Percentiles rank a stretch among this genome's conserved stretches.
phyloP scores from a whole-genome alignment of 35 echinoderm and acorn worm genomes.

The Patiria miniata region DNA sequence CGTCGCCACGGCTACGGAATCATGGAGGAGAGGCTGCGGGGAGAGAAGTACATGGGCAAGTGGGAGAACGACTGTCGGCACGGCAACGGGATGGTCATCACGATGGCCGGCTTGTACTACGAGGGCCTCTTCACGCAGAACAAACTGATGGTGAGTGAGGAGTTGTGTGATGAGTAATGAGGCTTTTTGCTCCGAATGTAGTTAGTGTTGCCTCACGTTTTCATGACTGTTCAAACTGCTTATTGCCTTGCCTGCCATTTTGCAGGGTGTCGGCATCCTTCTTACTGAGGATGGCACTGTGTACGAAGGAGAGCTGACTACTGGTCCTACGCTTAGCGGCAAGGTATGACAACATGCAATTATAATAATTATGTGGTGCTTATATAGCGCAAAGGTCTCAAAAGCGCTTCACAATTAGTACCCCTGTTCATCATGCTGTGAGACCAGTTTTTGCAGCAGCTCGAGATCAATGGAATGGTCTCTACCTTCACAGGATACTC shows the following conservation, averaged over 20 bases:
- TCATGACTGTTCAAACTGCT: too few relatives aligned
- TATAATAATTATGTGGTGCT: not conserved
- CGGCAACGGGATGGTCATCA: conserved; percentile 93
- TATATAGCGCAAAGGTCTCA: too few relatives aligned
- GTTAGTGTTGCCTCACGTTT: too few relatives aligned
- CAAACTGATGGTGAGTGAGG: conserved; percentile 79
- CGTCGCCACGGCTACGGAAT: conserved; percentile 86
- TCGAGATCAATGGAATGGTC: too few relatives aligned
- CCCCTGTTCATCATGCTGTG: too few relatives aligned
- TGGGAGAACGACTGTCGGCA: conserved; percentile 89
- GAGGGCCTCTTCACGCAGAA: conserved; percentile 83
- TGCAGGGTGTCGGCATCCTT: conserved; percentile 76
- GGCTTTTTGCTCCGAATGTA: too few relatives aligned
- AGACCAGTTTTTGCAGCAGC: too few relatives aligned
- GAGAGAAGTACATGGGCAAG: conserved; percentile 98
- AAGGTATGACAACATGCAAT: conserved; percentile 54
- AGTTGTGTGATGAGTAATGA: too few relatives aligned
- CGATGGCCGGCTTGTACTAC: conserved; percentile 87
- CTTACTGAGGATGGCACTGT: conserved; percentile 96
- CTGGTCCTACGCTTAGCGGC: conserved; percentile 95
- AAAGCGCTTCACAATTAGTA: too few relatives aligned
- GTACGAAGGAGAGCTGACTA: conserved; percentile 88
- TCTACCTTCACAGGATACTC: too few relatives aligned
- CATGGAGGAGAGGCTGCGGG: conserved; percentile 70
- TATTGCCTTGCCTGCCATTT: too few relatives aligned